phyloP scores from a whole-genome alignment of 2,113 vertebrate genomes.

The Mus musculus region GRCm39 chr5:20852001-20852500 shows the following conservation, averaged over 20 bases:
- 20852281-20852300: background rate
- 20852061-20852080: background rate
- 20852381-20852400: background rate
- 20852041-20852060: background rate
- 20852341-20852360: background rate
- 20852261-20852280: background rate
- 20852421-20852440: background rate
- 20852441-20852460: background rate
- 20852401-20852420: background rate
- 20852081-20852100: background rate
- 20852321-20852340: background rate
- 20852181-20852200: background rate
- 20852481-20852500: background rate
- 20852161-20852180: background rate
- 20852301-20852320: background rate
- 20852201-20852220: background rate
- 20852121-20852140: background rate
- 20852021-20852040: no score
- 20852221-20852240: background rate
- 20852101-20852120: background rate
- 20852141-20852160: background rate
- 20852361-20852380: background rate
- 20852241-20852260: background rate
- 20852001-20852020: no score
- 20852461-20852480: background rate